phyloP scores from a whole-genome alignment of 2,888 invertebrate species.

The Conops quadrifasciatus region DNA sequence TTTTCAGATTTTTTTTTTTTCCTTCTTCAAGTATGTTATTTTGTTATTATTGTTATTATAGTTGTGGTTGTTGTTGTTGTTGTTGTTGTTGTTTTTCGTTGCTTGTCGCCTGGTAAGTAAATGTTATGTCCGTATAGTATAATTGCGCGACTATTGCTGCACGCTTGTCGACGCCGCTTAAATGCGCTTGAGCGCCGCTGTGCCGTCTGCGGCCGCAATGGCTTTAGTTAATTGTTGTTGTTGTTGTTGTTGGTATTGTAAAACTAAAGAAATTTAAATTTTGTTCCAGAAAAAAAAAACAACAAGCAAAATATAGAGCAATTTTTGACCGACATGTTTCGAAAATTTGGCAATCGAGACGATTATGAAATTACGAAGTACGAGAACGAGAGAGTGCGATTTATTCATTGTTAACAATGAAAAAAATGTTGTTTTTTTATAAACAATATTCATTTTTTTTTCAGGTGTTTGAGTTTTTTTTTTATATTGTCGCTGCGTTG shows the following conservation, averaged over 20 bases:
- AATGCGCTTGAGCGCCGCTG: background rate
- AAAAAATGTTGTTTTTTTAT: too few species aligned
- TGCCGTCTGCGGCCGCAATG: background rate
- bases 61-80: background rate
- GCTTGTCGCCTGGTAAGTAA: background rate
- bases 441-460: too few species aligned
- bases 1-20: too few species aligned
- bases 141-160: too few species aligned
- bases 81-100: background rate
- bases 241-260: background rate
- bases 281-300: background rate
- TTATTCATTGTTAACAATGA: background rate
- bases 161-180: background rate
- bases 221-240: background rate
- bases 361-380: background rate
- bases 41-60: background rate
- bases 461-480: background rate
- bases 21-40: constrained; percentile 41
- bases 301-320: constrained; percentile 7
- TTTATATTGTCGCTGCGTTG: too few species aligned
- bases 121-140: too few species aligned
- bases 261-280: constrained; percentile 19
- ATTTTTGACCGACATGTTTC: constrained; percentile 9
- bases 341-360: constrained; percentile 2
- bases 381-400: background rate